phyloP scores from a whole-genome alignment of 2,113 vertebrate genomes.

The Gasterosteus aculeatus region DNA sequence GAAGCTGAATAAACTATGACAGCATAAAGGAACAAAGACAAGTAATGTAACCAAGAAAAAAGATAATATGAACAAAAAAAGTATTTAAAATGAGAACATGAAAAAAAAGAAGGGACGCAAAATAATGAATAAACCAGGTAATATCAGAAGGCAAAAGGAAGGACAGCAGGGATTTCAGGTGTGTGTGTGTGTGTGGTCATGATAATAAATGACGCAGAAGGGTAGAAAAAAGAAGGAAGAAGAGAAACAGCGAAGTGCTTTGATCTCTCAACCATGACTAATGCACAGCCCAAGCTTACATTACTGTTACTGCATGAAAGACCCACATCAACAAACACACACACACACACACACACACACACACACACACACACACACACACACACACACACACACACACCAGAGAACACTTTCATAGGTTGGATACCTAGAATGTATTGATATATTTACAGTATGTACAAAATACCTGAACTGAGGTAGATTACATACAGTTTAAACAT shows the following conservation, averaged over 20 bases:
- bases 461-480: neutral
- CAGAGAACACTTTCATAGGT: constrained; percentile 22
- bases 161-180: constrained; percentile 47
- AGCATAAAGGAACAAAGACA: neutral
- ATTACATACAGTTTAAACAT: neutral
- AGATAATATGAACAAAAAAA: neutral
- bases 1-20: neutral
- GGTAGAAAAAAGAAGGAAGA: neutral
- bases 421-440: constrained; percentile 15
- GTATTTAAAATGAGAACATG: neutral
- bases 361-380: no score
- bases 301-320: constrained; percentile 38
- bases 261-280: constrained; percentile 68
- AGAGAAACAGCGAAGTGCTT: constrained; percentile 54
- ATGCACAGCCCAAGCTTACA: constrained; percentile 55
- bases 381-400: constrained; percentile 15
- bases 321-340: constrained; percentile 31
- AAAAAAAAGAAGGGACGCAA: neutral
- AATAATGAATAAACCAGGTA: neutral
- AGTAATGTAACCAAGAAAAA: neutral
- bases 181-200: constrained; percentile 54
- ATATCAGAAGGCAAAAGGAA: constrained; percentile 12
- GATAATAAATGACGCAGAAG: constrained; percentile 39
- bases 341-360: constrained; percentile 15
- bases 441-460: neutral